Conservation (phyloP, 2,113 vertebrate species). For the Atrichornis clamosus region DNA sequence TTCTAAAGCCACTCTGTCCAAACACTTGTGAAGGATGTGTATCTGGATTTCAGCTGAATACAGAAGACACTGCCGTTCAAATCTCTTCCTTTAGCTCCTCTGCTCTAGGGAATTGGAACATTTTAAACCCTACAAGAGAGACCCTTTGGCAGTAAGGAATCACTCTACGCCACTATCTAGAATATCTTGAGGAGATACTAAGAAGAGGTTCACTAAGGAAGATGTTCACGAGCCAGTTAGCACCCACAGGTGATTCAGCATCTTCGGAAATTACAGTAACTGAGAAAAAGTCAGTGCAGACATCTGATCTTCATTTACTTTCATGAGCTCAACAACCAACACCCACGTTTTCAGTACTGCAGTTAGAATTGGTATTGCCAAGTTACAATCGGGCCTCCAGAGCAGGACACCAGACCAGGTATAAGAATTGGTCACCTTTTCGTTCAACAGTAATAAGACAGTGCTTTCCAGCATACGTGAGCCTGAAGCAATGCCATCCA, state of each 20-base stretch:
- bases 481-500: neutral
- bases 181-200: neutral
- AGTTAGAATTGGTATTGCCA: neutral
- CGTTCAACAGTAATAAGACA: neutral
- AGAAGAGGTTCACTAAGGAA: neutral
- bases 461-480: fast-evolving
- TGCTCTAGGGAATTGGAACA: neutral
- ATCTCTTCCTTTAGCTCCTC: neutral
- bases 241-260: neutral
- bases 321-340: neutral
- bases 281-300: neutral
- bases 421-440: neutral
- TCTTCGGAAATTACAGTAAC: neutral
- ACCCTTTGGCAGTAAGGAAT: neutral
- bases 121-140: neutral
- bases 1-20: neutral
- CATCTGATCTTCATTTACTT: neutral
- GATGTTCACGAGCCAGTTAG: neutral
- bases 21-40: neutral
- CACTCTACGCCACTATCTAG: neutral
- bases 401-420: neutral
- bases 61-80: neutral
- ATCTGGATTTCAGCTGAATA: neutral
- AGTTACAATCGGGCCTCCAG: neutral
- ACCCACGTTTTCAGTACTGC: neutral